These are phyloP conservation scores for Orchestes rusci DNA, from an alignment of 2,888 invertebrate species.

Conservation along the genomic window DNA sequence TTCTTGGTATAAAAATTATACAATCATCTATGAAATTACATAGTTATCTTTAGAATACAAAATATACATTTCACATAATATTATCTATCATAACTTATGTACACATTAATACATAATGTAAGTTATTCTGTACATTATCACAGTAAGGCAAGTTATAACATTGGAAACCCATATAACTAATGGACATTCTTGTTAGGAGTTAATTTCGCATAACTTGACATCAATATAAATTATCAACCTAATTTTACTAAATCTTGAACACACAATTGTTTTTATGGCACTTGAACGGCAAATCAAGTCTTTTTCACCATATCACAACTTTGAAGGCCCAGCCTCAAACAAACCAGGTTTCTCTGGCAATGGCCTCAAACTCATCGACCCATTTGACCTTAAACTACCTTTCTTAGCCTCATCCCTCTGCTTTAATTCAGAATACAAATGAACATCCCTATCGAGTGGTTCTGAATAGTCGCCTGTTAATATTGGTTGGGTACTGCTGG, in stretches of 20 bases:
- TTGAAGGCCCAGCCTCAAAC: constrained; percentile 30
- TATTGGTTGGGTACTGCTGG: constrained; percentile 30
- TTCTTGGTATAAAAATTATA: constrained; percentile 23
- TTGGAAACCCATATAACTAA: no score
- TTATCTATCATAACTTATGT: constrained; percentile 1
- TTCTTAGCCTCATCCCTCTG: constrained; percentile 38
- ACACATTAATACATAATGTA: constrained; percentile 14
- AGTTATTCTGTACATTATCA: constrained; percentile 34
- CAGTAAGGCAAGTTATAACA: constrained; percentile 31
- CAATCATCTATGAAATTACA: constrained; percentile 13
- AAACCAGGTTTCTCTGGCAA: constrained; percentile 55
- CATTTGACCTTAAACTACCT: constrained; percentile 34
- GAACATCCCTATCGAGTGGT: constrained; percentile 49
- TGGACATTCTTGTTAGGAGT: no score
- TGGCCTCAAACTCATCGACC: constrained; percentile 60
- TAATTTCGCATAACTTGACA: no score
- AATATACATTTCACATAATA: constrained; percentile 27
- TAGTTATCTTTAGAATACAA: constrained; percentile 28
- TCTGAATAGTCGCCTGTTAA: constrained; percentile 51
- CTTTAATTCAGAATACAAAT: constrained; percentile 51
- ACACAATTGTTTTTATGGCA: no score
- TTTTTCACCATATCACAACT: no score
- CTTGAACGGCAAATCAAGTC: no score
- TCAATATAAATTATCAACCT: no score
- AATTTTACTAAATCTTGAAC: no score